Evolutionary conservation across 2,797 vertebrate species (phyloP), one percentile per base, ranked within the genome.

Genomic region (Acridotheres tristis): DNA sequence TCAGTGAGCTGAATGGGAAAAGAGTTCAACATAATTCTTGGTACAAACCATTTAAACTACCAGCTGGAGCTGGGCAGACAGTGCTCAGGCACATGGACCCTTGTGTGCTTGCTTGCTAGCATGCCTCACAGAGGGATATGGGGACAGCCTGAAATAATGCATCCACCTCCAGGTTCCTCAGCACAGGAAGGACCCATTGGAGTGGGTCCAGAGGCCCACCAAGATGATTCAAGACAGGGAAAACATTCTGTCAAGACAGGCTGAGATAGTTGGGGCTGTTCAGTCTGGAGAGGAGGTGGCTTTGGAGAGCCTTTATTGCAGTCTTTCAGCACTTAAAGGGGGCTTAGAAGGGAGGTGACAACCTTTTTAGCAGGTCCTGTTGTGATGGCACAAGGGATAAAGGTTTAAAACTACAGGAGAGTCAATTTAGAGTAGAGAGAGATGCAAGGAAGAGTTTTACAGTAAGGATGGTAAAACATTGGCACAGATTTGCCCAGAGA

Each of bases 21-120:
- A 88, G 32, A 65, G 6, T 16, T 75, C 48, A 51, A 48, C 29
- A 11, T 43, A 76, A 36, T 65, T 85, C 43, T 82, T 2, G 1
- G 10, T 57, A 22, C 19, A 63, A 94, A 16, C 16, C 8, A 12
- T 74, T 87, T 90, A 32, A 82, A 43, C 23, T 51, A 16, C 14
- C 10, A 32, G 20, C 38, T 82, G 47, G 34, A 78, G 16, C 16
- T 63, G 45, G n/a, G 27, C 67, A 79, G 51, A 38, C 36, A 22
- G 23, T 0, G 0, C 63, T 77, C n/a, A 59, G 63, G 13, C 43
- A 30, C 16, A 9, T 2, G 0, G 1, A 72, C 17, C 14, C 17
- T 57, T 59, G 22, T 76, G 36, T 30, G 10, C 27, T 59, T 67
- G 21, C 45, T 72, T 77, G 32, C 75, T 88, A 15, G 10, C 4